A percentile compares a stretch with the other conserved stretches of the same genome.
Evolutionary conservation across 2,888 invertebrate genomes (phyloP).

Genomic region (Pseudococcus longispinus): DNA sequence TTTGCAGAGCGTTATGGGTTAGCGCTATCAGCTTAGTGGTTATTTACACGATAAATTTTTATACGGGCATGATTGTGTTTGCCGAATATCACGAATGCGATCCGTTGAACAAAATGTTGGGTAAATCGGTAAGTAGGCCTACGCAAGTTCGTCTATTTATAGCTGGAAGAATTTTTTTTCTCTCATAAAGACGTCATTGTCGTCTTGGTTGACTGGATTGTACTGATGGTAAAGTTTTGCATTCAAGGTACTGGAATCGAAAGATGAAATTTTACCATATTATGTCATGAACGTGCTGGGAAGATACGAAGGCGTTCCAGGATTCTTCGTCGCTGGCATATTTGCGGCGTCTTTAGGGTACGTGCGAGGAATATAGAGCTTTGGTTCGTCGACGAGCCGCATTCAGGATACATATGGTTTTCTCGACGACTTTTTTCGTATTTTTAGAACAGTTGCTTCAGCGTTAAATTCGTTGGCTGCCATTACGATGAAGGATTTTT

Average conservation of each 20-base stretch:
- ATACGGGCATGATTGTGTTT: slow-evolving; percentile 85
- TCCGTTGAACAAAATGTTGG: slow-evolving; percentile 69
- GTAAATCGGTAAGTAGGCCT: slow-evolving; percentile 62
- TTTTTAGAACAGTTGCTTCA: slow-evolving; percentile 88
- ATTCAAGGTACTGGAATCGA: slow-evolving; percentile 59
- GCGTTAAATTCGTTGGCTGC: slow-evolving; percentile 92
- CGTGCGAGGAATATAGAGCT: background rate
- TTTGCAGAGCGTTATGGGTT: slow-evolving; percentile 74
- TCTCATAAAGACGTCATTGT: no score
- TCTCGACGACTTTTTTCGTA: slow-evolving; percentile 6
- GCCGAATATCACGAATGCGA: slow-evolving; percentile 84
- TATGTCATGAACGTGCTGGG: slow-evolving; percentile 88
- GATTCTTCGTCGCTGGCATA: slow-evolving; percentile 93
- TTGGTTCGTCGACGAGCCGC: background rate
- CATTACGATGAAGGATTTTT: slow-evolving; percentile 86
- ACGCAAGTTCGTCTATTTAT: background rate
- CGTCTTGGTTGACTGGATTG: background rate
- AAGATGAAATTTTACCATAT: slow-evolving; percentile 85
- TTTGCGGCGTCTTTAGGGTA: slow-evolving; percentile 85
- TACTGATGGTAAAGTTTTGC: background rate
- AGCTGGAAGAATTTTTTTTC: background rate
- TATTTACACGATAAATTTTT: slow-evolving; percentile 86
- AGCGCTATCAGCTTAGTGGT: slow-evolving; percentile 77
- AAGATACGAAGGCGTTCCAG: slow-evolving; percentile 78
- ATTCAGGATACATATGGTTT: background rate